Percentiles rank a stretch among this genome's conserved stretches.
phyloP scores from a whole-genome alignment of 2,113 vertebrate genomes.

The Ciconia boyciana region DNA sequence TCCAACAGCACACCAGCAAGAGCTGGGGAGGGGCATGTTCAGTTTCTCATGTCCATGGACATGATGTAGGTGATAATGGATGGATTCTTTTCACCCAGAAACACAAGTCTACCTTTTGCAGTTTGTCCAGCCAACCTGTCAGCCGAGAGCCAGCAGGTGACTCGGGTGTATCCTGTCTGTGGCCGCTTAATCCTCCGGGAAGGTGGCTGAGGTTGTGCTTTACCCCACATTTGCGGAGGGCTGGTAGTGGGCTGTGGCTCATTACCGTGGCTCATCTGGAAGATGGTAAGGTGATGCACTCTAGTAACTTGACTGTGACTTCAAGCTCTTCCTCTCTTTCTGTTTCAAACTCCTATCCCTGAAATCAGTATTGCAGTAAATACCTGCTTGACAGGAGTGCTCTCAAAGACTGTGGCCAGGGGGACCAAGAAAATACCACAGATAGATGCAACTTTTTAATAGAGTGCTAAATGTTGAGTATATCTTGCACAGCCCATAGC shows the following conservation, averaged over 20 bases:
- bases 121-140: neutral
- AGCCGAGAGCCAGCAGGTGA: neutral
- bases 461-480: neutral
- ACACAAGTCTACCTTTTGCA: neutral
- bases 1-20: neutral
- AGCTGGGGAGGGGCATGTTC: neutral
- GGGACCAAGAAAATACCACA: neutral
- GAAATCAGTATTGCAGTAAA: neutral
- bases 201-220: neutral
- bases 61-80: accelerated
- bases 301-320: neutral
- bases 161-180: accelerated
- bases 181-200: neutral
- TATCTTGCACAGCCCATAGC: neutral
- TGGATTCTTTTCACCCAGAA: neutral
- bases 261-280: neutral
- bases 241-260: neutral
- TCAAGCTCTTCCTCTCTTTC: neutral
- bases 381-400: neutral
- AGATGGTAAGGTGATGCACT: neutral
- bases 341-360: neutral
- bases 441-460: neutral
- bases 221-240: accelerated
- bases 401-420: neutral
- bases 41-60: neutral